A percentile compares a stretch with the other conserved stretches of the same genome.
phyloP scores from a whole-genome alignment of 1,140 invertebrate species.

The Eubasilissa regina region DNA sequence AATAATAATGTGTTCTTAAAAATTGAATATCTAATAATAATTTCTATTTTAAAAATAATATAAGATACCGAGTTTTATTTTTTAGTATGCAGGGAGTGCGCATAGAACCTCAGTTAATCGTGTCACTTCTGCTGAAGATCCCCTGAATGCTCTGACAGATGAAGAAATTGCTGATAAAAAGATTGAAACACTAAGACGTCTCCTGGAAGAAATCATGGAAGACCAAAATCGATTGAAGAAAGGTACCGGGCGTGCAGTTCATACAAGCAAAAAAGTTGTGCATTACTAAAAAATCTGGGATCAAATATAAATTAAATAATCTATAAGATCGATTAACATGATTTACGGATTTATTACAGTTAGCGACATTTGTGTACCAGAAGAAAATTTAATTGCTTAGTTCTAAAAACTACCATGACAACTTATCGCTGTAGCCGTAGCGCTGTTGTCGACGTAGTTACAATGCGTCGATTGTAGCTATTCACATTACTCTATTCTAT shows the following conservation, averaged over 20 bases:
- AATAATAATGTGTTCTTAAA: too few relatives aligned
- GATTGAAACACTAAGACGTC: conserved; percentile 41
- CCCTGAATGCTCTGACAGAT: conserved; percentile 4
- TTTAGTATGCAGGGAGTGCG: background rate
- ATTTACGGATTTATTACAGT: background rate
- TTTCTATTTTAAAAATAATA: background rate
- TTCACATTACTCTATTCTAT: too few relatives aligned
- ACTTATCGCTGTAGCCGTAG: too few relatives aligned
- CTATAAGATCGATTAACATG: background rate
- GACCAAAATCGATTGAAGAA: conserved; percentile 45
- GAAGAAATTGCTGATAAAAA: conserved; percentile 51
- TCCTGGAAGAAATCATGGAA: conserved; percentile 53
- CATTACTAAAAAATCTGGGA: too few relatives aligned
- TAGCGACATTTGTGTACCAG: too few relatives aligned
- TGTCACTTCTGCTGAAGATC: conserved; percentile 41
- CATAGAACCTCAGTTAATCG: background rate
- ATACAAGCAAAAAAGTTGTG: too few relatives aligned
- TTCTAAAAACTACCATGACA: too few relatives aligned
- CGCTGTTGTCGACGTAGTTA: too few relatives aligned
- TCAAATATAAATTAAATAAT: background rate
- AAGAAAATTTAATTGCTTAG: too few relatives aligned
- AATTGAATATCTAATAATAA: too few relatives aligned
- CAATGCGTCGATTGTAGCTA: too few relatives aligned
- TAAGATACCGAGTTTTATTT: background rate
- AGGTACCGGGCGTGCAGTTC: conserved; percentile 17